Evolutionary conservation across 2,888 invertebrate genomes (phyloP), one percentile per base, ranked within the genome.

Genomic region (Mythimna pallens): DNA sequence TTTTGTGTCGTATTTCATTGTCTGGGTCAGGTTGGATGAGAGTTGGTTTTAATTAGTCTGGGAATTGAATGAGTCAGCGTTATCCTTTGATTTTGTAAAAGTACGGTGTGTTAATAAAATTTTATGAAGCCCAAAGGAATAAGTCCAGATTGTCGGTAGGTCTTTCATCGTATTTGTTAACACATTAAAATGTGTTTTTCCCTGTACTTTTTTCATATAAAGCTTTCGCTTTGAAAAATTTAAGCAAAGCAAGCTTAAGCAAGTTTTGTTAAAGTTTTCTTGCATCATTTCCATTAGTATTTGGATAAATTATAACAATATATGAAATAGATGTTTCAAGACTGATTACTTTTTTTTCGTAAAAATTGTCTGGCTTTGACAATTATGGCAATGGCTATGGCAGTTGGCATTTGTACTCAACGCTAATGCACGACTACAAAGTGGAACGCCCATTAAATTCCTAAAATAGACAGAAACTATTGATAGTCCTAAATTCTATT

Each of bases 11-110:
- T 57, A 17, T 64, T 47, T 76, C 34, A 55, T 76, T 76, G 64
- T 65, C 55, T 63, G 40, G 50, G 66, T 76, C 63, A 58, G 54
- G 55, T 55, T 54, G 22, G 58, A 17, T 59, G 58, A 57, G 52
- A 78, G n/a, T 55, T 59, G 12, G 66, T 22, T 78, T 69, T 80
- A 59, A 82, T 82, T 80, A 65, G 50, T 68, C 72, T 72, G 67
- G 54, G 65, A 78, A 65, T 54, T 59, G 10, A 59, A 58, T 82
- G 62, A 79, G 34, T 62, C 57, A 62, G 66, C 76, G 22, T 50
- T 57, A 43, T 52, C 20, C 36, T 36, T 55, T 63, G 34, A 57
- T 43, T 63, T 63, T 40, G 5, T 50, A 3, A 14, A 25, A 36
- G 10, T 36, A 36, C 34, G 57, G 36, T 9, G 3, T 34, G n/a